Evolutionary conservation across 2,888 invertebrate species (phyloP), one percentile per base, ranked within the genome.

Genomic region (Ceratothoa steindachneri): DNA sequence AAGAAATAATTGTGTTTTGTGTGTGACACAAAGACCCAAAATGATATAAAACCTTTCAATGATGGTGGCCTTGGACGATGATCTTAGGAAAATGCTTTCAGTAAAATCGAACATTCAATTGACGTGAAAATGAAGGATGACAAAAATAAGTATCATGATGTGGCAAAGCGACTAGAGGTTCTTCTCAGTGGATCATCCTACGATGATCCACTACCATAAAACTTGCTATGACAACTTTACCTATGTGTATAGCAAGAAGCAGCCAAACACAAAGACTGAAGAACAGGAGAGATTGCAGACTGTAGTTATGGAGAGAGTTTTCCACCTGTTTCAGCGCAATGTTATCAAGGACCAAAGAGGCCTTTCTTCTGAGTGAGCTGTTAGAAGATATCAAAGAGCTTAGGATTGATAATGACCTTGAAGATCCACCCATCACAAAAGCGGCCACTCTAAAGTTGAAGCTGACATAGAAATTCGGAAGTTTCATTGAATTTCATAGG

Each of bases 311-410:
- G 69, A 69, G 29, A 53, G 53, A 51, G 51, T 69, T 69, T 53
- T 69, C 52, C 24, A 4, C 9, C 53, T 69, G 24, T 51, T 69
- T 52, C 52, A 52, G 53, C 51, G 69, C 1, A 69, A 69, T 52
- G 28, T 69, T 30, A 30, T 69, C 69, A 69, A 69, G 27, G 53
- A 69, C 53, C 51, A 69, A n/a, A 53, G 69, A 69, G 53, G 53
- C 69, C 53, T 69, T 52, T 28, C 69, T 27, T 29, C 29, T 69
- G 69, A 69, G 27, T 24, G 69, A 69, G 51, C n/a, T 69, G 52
- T 53, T 69, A 27, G 69, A 51, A 69, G 69, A 69, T 53, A 69
- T 69, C 29, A 28, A 69, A 31, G 53, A 69, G 51, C 51, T 69
- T 22, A 69, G 53, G 27, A 0, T 2, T 52, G 69, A 69, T 15